Evolutionary conservation across 1,140 invertebrate genomes (phyloP).

Genomic region (Hylyphantes graminicola): DNA sequence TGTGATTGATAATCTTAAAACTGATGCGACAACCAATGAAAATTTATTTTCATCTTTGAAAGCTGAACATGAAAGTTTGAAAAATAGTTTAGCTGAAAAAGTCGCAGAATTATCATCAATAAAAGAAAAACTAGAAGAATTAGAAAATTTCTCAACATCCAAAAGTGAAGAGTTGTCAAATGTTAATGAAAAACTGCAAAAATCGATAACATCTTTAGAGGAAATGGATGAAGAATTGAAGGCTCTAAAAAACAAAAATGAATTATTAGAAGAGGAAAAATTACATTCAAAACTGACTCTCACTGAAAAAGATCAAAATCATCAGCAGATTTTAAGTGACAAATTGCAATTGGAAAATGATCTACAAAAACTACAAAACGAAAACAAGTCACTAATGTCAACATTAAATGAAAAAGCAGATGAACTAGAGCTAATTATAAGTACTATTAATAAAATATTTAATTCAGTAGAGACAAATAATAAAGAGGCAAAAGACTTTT

Average conservation of each 20-base stretch:
- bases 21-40: neutral
- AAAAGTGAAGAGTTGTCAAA: neutral
- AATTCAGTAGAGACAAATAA: neutral
- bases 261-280: constrained; percentile 21
- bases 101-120: neutral
- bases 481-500: neutral
- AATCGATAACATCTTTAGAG: neutral
- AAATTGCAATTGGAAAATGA: constrained; percentile 6
- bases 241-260: constrained; percentile 29
- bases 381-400: neutral
- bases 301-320: constrained; percentile 14
- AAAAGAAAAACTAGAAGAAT: constrained; percentile 1
- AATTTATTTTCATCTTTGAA: neutral
- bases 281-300: constrained; percentile 4
- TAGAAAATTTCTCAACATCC: neutral
- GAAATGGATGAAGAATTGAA: constrained; percentile 7
- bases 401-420: neutral
- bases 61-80: neutral
- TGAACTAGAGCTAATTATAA: neutral
- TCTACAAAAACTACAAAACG: constrained; percentile 1
- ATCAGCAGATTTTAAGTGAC: constrained; percentile 12
- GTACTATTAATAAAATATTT: neutral
- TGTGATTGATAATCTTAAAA: no score
- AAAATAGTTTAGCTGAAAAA: neutral
- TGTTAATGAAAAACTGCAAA: neutral